Evolutionary conservation across 1,140 invertebrate species (phyloP), one percentile per base, ranked within the genome.

Genomic region (Orussus abietinus): DNA sequence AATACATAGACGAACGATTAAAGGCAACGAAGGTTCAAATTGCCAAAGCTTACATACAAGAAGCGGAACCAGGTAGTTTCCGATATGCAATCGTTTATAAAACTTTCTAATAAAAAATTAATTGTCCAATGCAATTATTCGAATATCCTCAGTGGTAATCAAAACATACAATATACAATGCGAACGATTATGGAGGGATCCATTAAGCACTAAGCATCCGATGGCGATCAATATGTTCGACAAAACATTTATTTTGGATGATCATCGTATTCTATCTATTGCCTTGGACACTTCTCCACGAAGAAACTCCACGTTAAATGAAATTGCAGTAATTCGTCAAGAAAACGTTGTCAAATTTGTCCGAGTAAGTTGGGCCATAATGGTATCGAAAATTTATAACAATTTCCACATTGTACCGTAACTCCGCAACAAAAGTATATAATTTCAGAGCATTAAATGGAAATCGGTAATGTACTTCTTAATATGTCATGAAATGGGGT

Each of bases 391-490:
- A 9, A 44, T 3, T 38, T 9, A 6, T 15, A 3, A 37, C 19
- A n/a, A 14, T 35, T 10, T 7, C 22, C 1, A n/a, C 4, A 38
- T 31, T 19, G n/a, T n/a, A n/a, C n/a, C n/a, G n/a, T n/a, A n/a
- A n/a, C n/a, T n/a, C n/a, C n/a, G n/a, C n/a, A n/a, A n/a, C n/a
- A n/a, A n/a, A n/a, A n/a, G n/a, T n/a, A n/a, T n/a, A n/a, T n/a
- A n/a, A n/a, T 38, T 34, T 6, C 32, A 63, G 60, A 56, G 26
- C 7, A 53, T 50, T 18, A 25, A 38, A 1, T 62, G 60, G 60
- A 47, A 47, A 14, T 14, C 26, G 1, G 41, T 30, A 7, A 18
- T 43, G 10, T 64, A 62, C 29, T 13, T 65, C 3, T 20, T 62
- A n/a, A 14, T 59, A 6, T 65, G 61, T 22, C 42, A 55, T 26